Evolutionary conservation across 2,888 invertebrate genomes (phyloP).

Genomic region (Chymomyza amoena): DNA sequence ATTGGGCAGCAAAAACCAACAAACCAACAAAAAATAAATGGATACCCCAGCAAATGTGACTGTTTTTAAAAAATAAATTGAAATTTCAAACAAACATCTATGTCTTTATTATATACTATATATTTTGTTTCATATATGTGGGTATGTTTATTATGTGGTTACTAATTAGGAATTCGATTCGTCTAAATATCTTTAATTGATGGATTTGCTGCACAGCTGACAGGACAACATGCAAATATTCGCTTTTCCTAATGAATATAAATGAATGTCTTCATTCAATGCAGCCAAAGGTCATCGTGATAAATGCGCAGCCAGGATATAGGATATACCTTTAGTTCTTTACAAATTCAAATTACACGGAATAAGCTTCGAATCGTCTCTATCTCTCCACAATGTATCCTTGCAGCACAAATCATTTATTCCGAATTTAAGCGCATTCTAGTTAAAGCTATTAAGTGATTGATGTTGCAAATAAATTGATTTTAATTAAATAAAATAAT

Average conservation of each 20-base stretch:
- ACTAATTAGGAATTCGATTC: background rate
- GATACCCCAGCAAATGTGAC: slow-evolving; percentile 27
- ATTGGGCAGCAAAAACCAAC: background rate
- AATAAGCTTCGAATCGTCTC: background rate
- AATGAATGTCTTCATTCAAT: background rate
- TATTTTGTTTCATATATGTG: background rate
- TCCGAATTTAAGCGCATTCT: no score
- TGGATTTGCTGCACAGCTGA: background rate
- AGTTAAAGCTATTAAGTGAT: no score
- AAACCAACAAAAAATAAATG: background rate
- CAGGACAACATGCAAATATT: background rate
- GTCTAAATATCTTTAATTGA: background rate
- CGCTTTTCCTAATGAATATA: background rate
- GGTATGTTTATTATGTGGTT: background rate
- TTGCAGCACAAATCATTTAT: no score
- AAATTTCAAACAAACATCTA: slow-evolving; percentile 12
- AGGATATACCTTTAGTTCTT: no score
- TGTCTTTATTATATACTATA: background rate
- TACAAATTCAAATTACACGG: no score
- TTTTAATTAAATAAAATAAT: no score
- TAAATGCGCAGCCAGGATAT: background rate
- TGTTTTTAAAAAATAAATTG: slow-evolving; percentile 40
- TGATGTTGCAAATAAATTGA: no score
- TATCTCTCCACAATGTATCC: no score
- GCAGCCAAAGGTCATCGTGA: background rate